Base-by-base conservation (phyloP, 2,113 vertebrate species). In the Syngnathoides biaculeatus region DNA sequence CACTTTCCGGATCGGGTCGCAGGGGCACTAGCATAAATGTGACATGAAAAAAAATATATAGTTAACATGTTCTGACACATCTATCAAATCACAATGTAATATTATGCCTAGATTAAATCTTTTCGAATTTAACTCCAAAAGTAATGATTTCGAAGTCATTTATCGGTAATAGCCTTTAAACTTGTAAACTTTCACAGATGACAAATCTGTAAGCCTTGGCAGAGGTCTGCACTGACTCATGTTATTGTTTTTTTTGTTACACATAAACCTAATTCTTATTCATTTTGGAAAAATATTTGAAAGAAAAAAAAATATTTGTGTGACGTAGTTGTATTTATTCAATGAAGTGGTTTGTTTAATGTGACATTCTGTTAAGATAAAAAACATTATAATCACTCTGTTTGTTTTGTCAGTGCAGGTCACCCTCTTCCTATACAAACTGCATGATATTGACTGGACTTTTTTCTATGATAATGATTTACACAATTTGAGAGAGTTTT, bases 181-280 rank as follows among this genome's bases (percentile, higher is more conserved):
- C 20, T 27, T 27, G 30, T 30, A 13, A 57, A 17, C 30, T 30
- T 57, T 35, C 26, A 57, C 27, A 17, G 26, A 17, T 35, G 26
- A 57, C 14, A 57, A 30, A 17, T 35, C 4, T 48, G 1, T 48
- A 5, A 48, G 55, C 26, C 55, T 30, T 57, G 27, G 55, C 55
- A 27, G 26, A 27, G 26, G 26, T 17, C 14, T 61, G 19, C 22
- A 7, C 13, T 62, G 13, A 14, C 30, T 40, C 57, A 64, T 68
- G 65, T 43, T 62, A 64, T 14, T 64, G 10, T 69, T 78, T 81
- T 68, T 13, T 55, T 26, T 55, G 52, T 73, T 52, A 80, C n/a
- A 68, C 71, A 58, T 71, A 69, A 62, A 45, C 20, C 55, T 69
- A 71, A 86, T 56, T 24, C 22, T 70, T 74, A 83, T 83, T 87